Conservation (phyloP, 64 coral and sea anemone genomes). For the Platygyra sinensis region DNA sequence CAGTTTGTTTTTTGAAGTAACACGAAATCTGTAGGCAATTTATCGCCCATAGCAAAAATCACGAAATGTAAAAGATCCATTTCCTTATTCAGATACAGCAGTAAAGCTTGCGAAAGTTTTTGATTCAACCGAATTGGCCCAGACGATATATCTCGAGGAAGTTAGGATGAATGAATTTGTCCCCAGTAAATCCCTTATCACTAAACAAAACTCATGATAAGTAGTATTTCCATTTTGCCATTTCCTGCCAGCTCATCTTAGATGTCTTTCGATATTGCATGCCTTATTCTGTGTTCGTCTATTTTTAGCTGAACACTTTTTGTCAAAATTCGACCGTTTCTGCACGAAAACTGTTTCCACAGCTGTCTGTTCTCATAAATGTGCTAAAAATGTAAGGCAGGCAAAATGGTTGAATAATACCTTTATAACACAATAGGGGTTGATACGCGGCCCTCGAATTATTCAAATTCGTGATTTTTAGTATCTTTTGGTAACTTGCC, state of each 20-base stretch:
- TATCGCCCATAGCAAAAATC: not conserved
- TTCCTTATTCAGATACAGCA: constrained; percentile 10
- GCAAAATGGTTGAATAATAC: constrained; percentile 52
- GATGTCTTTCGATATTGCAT: constrained; percentile 39
- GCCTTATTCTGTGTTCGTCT: not conserved
- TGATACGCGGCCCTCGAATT: constrained; percentile 20
- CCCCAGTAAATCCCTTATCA: constrained; percentile 36
- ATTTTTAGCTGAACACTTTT: constrained; percentile 31
- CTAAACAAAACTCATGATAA: constrained; percentile 42
- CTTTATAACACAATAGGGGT: constrained; percentile 27
- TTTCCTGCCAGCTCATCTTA: constrained; percentile 38
- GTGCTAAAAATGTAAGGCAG: constrained; percentile 38
- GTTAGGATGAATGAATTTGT: constrained; percentile 3
- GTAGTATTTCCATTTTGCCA: constrained; percentile 47
- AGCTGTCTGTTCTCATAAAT: constrained; percentile 46
- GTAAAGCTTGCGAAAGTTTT: not conserved
- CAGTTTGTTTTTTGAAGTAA: constrained; percentile 18
- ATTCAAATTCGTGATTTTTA: constrained; percentile 54
- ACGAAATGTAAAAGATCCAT: constrained; percentile 7
- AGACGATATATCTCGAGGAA: constrained; percentile 22
- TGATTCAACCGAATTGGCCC: not conserved
- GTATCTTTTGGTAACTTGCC: constrained; percentile 45
- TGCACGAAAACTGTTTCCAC: constrained; percentile 39
- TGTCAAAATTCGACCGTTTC: not conserved
- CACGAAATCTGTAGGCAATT: constrained; percentile 9